Evolutionary conservation across 2,797 vertebrate genomes (phyloP).

Genomic region (Sylvia borin): DNA sequence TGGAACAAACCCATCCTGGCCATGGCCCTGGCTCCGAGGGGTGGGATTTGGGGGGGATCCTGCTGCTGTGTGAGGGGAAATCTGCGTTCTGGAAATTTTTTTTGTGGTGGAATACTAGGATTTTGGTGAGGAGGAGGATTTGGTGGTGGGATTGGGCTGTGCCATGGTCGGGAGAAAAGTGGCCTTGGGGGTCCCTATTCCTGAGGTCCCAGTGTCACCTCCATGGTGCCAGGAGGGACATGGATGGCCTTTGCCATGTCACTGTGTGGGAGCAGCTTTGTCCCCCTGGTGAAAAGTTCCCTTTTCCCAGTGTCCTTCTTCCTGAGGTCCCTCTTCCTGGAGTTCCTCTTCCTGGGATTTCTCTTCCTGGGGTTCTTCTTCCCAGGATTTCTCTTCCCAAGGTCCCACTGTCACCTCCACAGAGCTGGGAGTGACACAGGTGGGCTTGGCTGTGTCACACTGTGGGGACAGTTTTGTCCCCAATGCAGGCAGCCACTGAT

Average conservation of each 20-base stretch:
- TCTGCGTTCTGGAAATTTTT: fast-evolving
- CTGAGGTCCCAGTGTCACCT: too few relatives aligned
- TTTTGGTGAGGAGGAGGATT: neutral
- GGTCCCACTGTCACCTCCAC: fast-evolving
- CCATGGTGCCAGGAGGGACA: fast-evolving
- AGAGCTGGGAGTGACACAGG: fast-evolving
- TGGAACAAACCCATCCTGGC: neutral
- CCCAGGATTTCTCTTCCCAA: neutral
- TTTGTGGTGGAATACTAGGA: fast-evolving
- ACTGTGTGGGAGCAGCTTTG: neutral
- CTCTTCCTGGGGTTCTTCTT: too few relatives aligned
- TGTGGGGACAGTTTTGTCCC: neutral
- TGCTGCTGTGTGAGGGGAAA: fast-evolving
- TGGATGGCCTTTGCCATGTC: fast-evolving
- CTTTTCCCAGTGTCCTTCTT: neutral
- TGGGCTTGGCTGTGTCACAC: neutral
- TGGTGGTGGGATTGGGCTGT: fast-evolving
- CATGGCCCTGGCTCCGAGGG: too few relatives aligned
- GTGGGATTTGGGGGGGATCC: neutral
- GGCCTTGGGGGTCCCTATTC: too few relatives aligned
- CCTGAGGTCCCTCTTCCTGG: too few relatives aligned
- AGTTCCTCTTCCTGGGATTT: too few relatives aligned
- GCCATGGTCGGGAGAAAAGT: fast-evolving
- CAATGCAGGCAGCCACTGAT: too few relatives aligned
- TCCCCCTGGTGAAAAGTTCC: neutral